Evolutionary conservation across 2,113 vertebrate species (phyloP).

Genomic region (Poeciliopsis prolifica): DNA sequence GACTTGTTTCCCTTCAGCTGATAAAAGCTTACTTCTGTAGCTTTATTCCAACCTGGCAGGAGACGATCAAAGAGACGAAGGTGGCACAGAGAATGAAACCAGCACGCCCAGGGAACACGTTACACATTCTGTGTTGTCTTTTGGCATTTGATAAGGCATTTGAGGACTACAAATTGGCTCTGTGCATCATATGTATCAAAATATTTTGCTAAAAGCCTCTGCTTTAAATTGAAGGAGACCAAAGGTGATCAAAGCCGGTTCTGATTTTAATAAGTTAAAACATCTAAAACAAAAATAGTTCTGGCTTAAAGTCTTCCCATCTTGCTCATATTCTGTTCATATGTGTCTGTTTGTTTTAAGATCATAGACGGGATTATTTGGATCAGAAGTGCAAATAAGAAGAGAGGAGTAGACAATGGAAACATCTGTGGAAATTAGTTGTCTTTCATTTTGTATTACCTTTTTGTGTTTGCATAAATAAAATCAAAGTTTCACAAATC

Average conservation of each 20-base stretch:
- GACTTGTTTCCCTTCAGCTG: conserved; percentile 45
- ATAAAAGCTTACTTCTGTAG: conserved; percentile 47
- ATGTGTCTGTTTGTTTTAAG: conserved; percentile 9
- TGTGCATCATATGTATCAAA: neutral
- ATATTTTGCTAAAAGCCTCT: neutral
- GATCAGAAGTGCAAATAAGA: neutral
- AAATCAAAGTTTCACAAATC: neutral
- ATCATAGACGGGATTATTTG: neutral
- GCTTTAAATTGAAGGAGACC: conserved; percentile 34
- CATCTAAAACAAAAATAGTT: neutral
- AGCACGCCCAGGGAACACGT: neutral
- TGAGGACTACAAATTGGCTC: neutral
- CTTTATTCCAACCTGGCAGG: conserved; percentile 33
- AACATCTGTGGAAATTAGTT: too few species aligned
- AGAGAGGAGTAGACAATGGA: neutral
- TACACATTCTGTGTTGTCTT: neutral
- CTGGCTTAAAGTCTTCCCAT: conserved; percentile 29
- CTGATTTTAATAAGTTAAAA: conserved; percentile 46
- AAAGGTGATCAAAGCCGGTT: conserved; percentile 37
- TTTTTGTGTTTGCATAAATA: neutral
- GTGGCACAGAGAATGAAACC: conserved; percentile 22
- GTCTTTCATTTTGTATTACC: neutral
- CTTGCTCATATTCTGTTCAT: conserved; percentile 23
- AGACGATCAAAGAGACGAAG: conserved; percentile 36
- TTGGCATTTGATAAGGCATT: conserved; percentile 5